These are phyloP conservation scores for Tanypteryx hageni DNA, from an alignment of 2,888 invertebrate genomes.

Conservation along the genomic window DNA sequence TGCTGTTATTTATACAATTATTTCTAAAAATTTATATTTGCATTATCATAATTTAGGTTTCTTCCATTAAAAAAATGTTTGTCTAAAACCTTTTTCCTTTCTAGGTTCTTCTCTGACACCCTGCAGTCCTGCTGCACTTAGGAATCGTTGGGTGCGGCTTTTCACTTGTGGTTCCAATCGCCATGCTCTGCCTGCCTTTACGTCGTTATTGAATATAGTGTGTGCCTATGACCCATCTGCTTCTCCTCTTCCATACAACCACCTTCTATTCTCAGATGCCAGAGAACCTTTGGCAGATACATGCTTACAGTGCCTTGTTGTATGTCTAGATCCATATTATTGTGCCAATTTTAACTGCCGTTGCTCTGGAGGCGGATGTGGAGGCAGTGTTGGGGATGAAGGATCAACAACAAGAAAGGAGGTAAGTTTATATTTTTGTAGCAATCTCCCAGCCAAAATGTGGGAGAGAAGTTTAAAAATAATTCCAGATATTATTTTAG, in stretches of 20 bases:
- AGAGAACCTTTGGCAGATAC: slow-evolving; percentile 96
- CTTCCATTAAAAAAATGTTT: background rate
- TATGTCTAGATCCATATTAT: slow-evolving; percentile 85
- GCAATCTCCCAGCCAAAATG: too few relatives aligned
- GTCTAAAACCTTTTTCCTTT: slow-evolving; percentile 65
- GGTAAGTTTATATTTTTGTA: slow-evolving; percentile 74
- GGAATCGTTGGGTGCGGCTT: slow-evolving; percentile 81
- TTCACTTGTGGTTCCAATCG: slow-evolving; percentile 82
- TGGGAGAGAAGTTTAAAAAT: background rate
- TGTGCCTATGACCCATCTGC: slow-evolving; percentile 99
- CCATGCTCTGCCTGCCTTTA: slow-evolving; percentile 98
- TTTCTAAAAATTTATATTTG: too few relatives aligned
- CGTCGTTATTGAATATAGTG: slow-evolving; percentile 96
- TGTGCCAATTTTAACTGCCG: slow-evolving; percentile 33
- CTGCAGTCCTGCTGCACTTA: slow-evolving; percentile 67
- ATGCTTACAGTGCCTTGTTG: slow-evolving; percentile 94
- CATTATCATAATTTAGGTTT: too few relatives aligned
- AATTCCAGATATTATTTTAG: background rate
- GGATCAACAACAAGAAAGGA: slow-evolving; percentile 80
- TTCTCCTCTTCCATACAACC: slow-evolving; percentile 97
- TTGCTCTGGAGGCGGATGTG: slow-evolving; percentile 5
- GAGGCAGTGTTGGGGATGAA: slow-evolving; percentile 22
- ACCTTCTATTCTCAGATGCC: slow-evolving; percentile 94
- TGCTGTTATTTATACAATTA: too few relatives aligned
- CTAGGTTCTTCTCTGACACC: slow-evolving; percentile 71